Evolutionary conservation across 1,140 invertebrate species (phyloP).

Genomic region (Pachyrhynchus sulphureomaculatus): DNA sequence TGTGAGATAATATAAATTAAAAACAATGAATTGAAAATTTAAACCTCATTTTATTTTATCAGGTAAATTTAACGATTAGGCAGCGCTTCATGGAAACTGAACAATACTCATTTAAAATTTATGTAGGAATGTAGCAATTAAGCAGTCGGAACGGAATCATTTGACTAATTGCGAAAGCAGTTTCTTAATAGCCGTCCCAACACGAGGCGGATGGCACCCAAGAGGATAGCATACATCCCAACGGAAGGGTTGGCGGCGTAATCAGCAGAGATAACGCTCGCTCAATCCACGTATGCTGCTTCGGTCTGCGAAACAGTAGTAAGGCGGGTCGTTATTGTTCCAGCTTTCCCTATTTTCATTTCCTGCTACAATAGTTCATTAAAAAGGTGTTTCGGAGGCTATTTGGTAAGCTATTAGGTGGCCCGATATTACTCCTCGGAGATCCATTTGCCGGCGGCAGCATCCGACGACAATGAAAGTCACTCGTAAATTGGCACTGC

Average conservation of each 20-base stretch:
- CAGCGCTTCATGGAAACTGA: slow-evolving; percentile 5
- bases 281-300: slow-evolving; percentile 37
- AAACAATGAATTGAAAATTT: slow-evolving; percentile 1
- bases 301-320: slow-evolving; percentile 28
- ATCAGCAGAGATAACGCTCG: slow-evolving; percentile 38
- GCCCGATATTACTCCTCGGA: slow-evolving; percentile 63
- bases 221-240: slow-evolving; percentile 37
- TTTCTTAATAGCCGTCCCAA: slow-evolving; percentile 44
- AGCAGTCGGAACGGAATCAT: slow-evolving; percentile 38
- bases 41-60: not conserved
- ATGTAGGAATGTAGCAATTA: slow-evolving; percentile 33
- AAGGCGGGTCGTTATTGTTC: slow-evolving; percentile 46
- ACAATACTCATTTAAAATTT: slow-evolving; percentile 21
- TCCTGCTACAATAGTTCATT: slow-evolving; percentile 68
- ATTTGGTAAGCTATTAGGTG: slow-evolving; percentile 67
- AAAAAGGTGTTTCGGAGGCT: slow-evolving; percentile 69
- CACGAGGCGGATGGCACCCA: slow-evolving; percentile 37
- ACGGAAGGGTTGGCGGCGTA: slow-evolving; percentile 41
- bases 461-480: slow-evolving; percentile 51
- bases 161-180: slow-evolving; percentile 44
- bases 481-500: slow-evolving; percentile 47
- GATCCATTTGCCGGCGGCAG: slow-evolving; percentile 56
- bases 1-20: slow-evolving; percentile 5
- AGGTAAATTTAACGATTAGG: slow-evolving; percentile 8
- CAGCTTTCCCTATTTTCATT: slow-evolving; percentile 60